These are phyloP conservation scores for Passerculus sandwichensis DNA, from an alignment of 2,797 vertebrate species.

Conservation along the genomic window DNA sequence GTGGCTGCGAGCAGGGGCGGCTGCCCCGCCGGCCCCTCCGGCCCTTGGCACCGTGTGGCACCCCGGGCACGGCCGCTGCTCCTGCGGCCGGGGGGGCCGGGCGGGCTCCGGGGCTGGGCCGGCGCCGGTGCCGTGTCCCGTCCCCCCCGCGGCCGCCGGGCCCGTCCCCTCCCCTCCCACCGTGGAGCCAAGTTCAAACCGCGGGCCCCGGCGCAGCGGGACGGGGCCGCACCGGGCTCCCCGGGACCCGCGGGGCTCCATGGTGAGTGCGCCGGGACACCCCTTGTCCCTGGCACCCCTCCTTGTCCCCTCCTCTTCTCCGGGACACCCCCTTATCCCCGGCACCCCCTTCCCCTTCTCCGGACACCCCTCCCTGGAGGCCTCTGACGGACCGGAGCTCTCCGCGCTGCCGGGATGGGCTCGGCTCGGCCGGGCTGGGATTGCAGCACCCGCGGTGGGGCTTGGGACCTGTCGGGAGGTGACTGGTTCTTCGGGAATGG, in stretches of 20 bases:
- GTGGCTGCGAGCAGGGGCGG: background rate
- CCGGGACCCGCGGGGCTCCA: conserved; percentile 42
- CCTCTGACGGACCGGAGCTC: fast-evolving
- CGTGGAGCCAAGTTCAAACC: conserved; percentile 64
- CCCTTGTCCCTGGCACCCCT: background rate
- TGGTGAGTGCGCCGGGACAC: conserved; percentile 25
- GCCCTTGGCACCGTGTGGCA: background rate
- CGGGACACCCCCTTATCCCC: background rate
- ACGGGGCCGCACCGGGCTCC: conserved; percentile 3
- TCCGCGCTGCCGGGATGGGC: background rate
- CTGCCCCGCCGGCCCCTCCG: background rate
- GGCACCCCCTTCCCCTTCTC: background rate
- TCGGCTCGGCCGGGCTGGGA: background rate
- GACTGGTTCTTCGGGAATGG: background rate
- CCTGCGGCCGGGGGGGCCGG: background rate
- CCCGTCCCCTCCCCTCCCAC: conserved; percentile 42
- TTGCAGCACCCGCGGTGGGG: background rate
- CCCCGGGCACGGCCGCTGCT: background rate
- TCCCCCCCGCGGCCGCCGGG: background rate
- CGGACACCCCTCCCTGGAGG: background rate
- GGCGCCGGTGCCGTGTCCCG: background rate
- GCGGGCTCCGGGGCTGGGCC: background rate
- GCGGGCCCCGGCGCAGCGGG: conserved; percentile 26
- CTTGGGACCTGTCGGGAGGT: background rate
- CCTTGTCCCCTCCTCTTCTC: too few relatives aligned